Base-by-base conservation (phyloP, 2,888 invertebrate genomes). In the Dasypogon diadema region DNA sequence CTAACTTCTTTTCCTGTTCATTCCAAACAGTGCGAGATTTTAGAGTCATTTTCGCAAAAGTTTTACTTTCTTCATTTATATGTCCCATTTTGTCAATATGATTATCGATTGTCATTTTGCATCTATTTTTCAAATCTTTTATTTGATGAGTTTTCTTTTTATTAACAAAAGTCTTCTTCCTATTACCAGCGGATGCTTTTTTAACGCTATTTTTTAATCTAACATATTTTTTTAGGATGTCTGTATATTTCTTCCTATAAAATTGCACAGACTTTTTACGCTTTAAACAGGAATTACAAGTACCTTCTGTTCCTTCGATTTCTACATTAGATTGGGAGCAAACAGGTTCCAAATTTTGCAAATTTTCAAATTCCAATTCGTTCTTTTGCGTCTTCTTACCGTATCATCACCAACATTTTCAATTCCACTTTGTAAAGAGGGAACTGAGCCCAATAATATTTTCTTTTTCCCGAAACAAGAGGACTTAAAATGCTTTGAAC, bases 241-340 rank as follows among this genome's bases (percentile, higher is more conserved):
- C 46, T 21, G 21, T 4, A 24, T 60, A 60, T 30, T 60, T 26
- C 37, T 24, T 46, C 2, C 37, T 34, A 42, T 74, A 74, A 2
- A 8, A 60, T 22, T 6, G 12, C 10, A 60, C 37, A 16, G 42
- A 54, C 58, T 75, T 51, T 65, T 48, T 26, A 16, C 54, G 51
- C 37, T 65, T 21, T 4, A 63, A 54, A 42, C 75, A 75, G 21
- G 21, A 24, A 6, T 75, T 16, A n/a, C 75, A 75, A 21, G 2
- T 21, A 6, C 6, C 6, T 30, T 30, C 34, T 12, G n/a, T 8
- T 14, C 4, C n/a, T 1, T 12, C 1, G 4, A 14, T 5, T 14
- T 46, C 46, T 14, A 12, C 4, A 46, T 46, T 12, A 14, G 14
- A 12, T 46, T 4, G 2, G 8, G 8, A 14, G n/a, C n/a, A 46